Conservation (phyloP, 2,797 vertebrate species). For the Silurus aristotelis region DNA sequence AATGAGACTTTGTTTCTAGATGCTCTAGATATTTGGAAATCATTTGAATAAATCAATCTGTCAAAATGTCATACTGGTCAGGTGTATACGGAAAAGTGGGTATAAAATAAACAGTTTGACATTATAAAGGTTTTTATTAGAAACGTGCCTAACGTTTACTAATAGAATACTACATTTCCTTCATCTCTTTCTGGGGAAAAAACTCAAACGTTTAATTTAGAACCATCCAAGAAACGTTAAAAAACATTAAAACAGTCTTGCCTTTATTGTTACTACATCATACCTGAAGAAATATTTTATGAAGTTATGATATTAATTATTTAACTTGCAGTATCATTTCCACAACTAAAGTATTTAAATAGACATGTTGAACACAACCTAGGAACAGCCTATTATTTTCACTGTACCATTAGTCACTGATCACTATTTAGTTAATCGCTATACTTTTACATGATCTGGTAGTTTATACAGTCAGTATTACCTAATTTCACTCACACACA, state of each 20-base stretch:
- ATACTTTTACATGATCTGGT: neutral
- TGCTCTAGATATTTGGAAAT: neutral
- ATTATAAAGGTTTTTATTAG: neutral
- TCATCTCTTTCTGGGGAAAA: neutral
- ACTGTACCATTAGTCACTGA: neutral
- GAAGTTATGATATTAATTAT: neutral
- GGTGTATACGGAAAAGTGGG: neutral
- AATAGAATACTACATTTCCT: neutral
- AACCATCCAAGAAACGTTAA: neutral
- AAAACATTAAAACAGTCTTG: neutral
- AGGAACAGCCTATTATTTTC: neutral
- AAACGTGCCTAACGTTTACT: neutral
- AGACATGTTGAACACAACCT: neutral
- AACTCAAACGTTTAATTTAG: neutral
- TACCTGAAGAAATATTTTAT: neutral
- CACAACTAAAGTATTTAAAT: neutral
- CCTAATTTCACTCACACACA: neutral
- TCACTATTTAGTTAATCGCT: neutral
- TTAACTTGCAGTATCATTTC: neutral
- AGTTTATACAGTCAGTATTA: neutral
- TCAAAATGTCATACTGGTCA: neutral
- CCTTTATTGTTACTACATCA: neutral
- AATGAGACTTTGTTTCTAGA: neutral
- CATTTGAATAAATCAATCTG: neutral
- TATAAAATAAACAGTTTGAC: neutral